Conservation (phyloP, 2,797 vertebrate genomes). For the Cyprinodon diabolis region DNA sequence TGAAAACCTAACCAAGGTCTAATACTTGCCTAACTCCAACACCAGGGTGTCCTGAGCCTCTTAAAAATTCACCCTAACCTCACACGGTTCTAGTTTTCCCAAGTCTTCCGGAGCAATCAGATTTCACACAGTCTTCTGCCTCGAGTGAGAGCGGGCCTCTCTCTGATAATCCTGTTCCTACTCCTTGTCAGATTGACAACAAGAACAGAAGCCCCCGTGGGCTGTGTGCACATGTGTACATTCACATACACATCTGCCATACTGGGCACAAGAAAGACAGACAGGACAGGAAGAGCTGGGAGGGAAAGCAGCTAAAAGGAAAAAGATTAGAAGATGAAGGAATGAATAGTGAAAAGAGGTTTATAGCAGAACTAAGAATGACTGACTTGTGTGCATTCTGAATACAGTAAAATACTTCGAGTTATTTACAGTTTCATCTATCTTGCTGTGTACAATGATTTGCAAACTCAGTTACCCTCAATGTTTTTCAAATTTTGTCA, state of each 20-base stretch:
- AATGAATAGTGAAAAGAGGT: not conserved
- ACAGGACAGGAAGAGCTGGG: constrained; percentile 4
- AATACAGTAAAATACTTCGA: not conserved
- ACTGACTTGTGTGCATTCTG: not conserved
- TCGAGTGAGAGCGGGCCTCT: constrained; percentile 47
- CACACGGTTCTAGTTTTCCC: constrained; percentile 46
- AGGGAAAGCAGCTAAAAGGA: not conserved
- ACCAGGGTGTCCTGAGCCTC: constrained; percentile 17
- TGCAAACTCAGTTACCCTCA: not conserved
- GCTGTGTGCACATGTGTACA: constrained; percentile 11
- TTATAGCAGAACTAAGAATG: not conserved
- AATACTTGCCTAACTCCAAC: no score
- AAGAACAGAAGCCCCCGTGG: constrained; percentile 53
- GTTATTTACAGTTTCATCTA: not conserved
- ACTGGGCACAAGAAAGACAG: constrained; percentile 1
- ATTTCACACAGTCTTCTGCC: constrained; percentile 70
- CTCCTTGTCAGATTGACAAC: constrained; percentile 70
- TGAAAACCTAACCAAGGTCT: not conserved
- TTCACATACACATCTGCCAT: not conserved
- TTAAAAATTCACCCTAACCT: constrained; percentile 53
- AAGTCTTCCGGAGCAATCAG: constrained; percentile 69
- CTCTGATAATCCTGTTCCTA: constrained; percentile 65
- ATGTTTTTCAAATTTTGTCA: not conserved
- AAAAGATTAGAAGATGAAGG: constrained; percentile 3
- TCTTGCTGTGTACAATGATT: not conserved